These are phyloP conservation scores for Pachliopta kotzebuea DNA, from an alignment of 2,888 invertebrate genomes.

Conservation along the genomic window DNA sequence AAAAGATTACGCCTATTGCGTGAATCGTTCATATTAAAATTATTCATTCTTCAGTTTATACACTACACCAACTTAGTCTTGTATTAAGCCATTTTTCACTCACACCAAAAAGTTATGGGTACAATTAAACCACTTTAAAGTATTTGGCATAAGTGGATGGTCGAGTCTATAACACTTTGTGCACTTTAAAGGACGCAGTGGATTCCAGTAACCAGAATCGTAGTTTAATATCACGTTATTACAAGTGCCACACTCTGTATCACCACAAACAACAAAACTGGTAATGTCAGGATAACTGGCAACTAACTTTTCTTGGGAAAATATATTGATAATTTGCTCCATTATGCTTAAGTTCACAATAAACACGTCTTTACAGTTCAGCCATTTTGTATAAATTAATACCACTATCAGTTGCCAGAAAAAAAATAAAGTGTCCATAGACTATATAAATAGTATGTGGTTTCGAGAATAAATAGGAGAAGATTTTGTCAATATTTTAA, in stretches of 20 bases:
- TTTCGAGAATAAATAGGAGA: neutral
- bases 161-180: constrained; percentile 51
- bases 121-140: constrained; percentile 44
- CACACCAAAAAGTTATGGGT: constrained; percentile 46
- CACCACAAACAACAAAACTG: constrained; percentile 48
- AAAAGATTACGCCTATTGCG: constrained; percentile 53
- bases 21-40: constrained; percentile 47
- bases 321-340: constrained; percentile 62
- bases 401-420: neutral
- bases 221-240: constrained; percentile 42
- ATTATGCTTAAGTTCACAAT: constrained; percentile 63
- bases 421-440: neutral
- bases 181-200: constrained; percentile 45
- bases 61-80: constrained; percentile 44
- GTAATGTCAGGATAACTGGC: constrained; percentile 48
- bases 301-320: constrained; percentile 55
- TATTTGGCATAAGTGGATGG: constrained; percentile 57
- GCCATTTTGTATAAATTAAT: constrained; percentile 70
- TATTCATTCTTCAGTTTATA: constrained; percentile 53
- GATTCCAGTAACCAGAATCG: constrained; percentile 49
- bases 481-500: no score
- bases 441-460: neutral
- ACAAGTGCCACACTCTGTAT: constrained; percentile 45
- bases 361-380: constrained; percentile 75
- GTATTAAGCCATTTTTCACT: constrained; percentile 55